Base-by-base conservation (phyloP, 1,140 invertebrate genomes). In the Trypoxylus dichotomus region DNA sequence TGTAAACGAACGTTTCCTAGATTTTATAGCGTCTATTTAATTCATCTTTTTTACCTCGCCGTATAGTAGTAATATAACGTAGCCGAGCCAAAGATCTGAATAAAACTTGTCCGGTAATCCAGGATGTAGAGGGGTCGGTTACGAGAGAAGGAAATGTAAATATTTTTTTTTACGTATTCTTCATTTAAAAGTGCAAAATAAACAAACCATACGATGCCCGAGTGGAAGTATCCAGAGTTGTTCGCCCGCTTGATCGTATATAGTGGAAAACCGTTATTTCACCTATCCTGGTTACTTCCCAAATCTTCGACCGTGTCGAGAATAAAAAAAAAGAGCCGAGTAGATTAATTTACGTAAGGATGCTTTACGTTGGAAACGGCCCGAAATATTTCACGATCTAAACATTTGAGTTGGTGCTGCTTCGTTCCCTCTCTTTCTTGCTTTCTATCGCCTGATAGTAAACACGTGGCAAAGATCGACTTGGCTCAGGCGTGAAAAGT, bases 101-200 rank as follows among this genome's bases (percentile, higher is more conserved):
- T 63, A 21, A 27, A 63, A 27, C 60, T 63, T 63, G 25, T 63
- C 60, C 8, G 21, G 25, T 63, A 24, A 63, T 25, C 15, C 60
- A 27, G 60, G 60, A 63, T 63, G 25, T 25, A 21, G 47, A 7
- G 21, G 21, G 21, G 21, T 15, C 60, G n/a, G 43, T 63, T 25
- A 63, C 60, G 60, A 10, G 13, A 63, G 8, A 21, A 19, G 5
- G 21, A 63, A 63, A 63, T 63, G 60, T 63, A 63, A 63, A 63
- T 63, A 27, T 63, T 63, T 63, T n/a, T n/a, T 11, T 63, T 63
- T 37, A 37, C 25, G 21, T 27, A 63, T 63, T 63, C 32, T 37
- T 37, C 60, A 63, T 47, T 63, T 63, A 63, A 63, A 63, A 63
- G 60, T 63, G 60, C 21, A 63, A 68, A 68, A 68, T 68, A 68